Evolutionary conservation across 2,888 invertebrate genomes (phyloP).

Genomic region (Drosophila bunnanda): DNA sequence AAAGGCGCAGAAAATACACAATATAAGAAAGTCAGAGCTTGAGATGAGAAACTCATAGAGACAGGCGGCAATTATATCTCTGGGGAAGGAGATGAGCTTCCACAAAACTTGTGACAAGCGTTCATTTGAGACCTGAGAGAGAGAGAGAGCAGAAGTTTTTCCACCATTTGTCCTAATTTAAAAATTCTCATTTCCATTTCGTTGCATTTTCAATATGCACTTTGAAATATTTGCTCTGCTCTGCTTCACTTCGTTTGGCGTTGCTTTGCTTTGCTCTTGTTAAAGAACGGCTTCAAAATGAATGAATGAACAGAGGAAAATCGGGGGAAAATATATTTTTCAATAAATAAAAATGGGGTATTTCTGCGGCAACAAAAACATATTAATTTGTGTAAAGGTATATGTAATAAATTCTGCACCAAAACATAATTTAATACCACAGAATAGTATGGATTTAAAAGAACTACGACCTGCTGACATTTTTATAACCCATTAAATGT

Average conservation of each 20-base stretch:
- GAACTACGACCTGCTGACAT: not conserved
- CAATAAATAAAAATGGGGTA: too few species aligned
- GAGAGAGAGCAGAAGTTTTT: slow-evolving; percentile 45
- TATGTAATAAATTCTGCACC: not conserved
- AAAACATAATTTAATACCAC: not conserved
- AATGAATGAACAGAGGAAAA: not conserved
- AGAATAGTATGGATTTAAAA: too few species aligned
- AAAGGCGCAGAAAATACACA: slow-evolving; percentile 29
- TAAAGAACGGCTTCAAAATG: slow-evolving; percentile 3
- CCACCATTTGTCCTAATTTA: slow-evolving; percentile 55
- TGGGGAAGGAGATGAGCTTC: not conserved
- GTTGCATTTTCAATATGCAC: slow-evolving; percentile 40
- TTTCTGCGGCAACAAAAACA: too few species aligned
- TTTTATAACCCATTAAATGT: not conserved
- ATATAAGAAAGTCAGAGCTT: not conserved
- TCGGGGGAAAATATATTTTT: not conserved
- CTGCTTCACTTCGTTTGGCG: slow-evolving; percentile 1
- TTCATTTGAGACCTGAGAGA: slow-evolving; percentile 40
- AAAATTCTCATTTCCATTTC: slow-evolving; percentile 35
- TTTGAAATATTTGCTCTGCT: slow-evolving; percentile 35
- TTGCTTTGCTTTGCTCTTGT: slow-evolving; percentile 17
- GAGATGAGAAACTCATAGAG: slow-evolving; percentile 31
- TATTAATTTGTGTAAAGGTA: not conserved
- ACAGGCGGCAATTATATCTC: slow-evolving; percentile 33
- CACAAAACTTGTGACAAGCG: slow-evolving; percentile 26